Base-by-base conservation (phyloP, 2,113 vertebrate species). In the Coreoperca whiteheadi region DNA sequence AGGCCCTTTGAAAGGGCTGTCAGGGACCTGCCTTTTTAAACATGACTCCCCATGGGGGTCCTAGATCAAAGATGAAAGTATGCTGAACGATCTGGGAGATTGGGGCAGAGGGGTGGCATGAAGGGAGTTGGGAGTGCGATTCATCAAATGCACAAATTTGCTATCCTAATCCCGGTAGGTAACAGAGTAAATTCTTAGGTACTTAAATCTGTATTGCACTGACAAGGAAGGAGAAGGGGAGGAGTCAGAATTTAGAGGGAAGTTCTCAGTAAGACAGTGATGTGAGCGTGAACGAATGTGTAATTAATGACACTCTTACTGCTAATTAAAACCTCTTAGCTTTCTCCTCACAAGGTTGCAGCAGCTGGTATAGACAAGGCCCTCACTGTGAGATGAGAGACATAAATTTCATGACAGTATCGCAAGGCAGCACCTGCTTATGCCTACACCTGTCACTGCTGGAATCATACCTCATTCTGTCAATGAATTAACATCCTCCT, bases 291-390 rank as follows among this genome's bases (percentile, higher is more conserved):
- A 92, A 91, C 68, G 84, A 90, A 92, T 84, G 85, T 79, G 93
- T 98, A 97, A 98, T 98, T 97, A 97, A 97, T 96, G 95, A 87
- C 94, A 85, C 93, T 96, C 94, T 96, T 94, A 96, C 94, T 96
- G 96, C 96, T 98, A 98, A 99, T 98, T 98, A 98, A 98, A 98
- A 97, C 96, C 96, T 96, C 96, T 97, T 96, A 97, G 94, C 96
- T 97, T 97, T 96, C 96, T 94, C 87, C 94, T 94, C 96, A 96
- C 96, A 96, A 96, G 96, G 96, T 93, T 95, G 94, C 87, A 94
- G 91, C 97, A 98, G 96, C 96, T 98, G 97, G 91, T 96, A 94
- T 91, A 95, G 85, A 92, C 92, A 87, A 87, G 88, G 90, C 92
- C 94, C 92, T 95, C 86, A 89, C 78, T 90, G 94, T 87, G 94